Percentiles rank a stretch among this genome's conserved stretches.
Conservation (phyloP, 2,113 vertebrate genomes). For the Microtus richardsoni region DNA sequence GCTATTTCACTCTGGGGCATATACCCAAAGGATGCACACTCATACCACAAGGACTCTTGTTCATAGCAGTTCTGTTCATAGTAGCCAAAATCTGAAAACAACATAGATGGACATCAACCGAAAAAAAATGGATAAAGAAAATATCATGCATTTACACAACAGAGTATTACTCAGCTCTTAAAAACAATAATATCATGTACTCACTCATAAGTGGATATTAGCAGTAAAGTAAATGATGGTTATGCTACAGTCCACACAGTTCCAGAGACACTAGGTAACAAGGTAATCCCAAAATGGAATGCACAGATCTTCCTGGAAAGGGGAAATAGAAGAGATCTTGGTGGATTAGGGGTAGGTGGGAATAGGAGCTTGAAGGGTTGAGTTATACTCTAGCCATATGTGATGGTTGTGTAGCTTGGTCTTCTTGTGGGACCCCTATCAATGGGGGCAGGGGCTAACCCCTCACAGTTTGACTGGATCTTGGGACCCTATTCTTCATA, state of each 20-base stretch:
- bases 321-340: neutral
- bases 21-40: neutral
- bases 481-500: neutral
- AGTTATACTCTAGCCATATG: neutral
- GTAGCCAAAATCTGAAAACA: neutral
- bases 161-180: too few species aligned
- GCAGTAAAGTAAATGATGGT: too few species aligned
- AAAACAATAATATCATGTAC: too few species aligned
- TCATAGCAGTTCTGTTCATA: neutral
- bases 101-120: neutral
- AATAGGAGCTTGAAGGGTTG: neutral
- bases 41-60: neutral
- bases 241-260: too few species aligned
- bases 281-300: neutral
- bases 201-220: too few species aligned
- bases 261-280: neutral
- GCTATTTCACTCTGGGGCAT: neutral
- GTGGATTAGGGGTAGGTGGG: neutral
- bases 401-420: neutral
- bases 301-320: neutral
- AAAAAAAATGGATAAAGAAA: neutral
- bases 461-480: neutral
- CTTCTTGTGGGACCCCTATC: neutral
- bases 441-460: neutral
- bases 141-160: too few species aligned